Base-by-base conservation (phyloP, 1,140 invertebrate genomes). In the Leptestheria dahalacensis region DNA sequence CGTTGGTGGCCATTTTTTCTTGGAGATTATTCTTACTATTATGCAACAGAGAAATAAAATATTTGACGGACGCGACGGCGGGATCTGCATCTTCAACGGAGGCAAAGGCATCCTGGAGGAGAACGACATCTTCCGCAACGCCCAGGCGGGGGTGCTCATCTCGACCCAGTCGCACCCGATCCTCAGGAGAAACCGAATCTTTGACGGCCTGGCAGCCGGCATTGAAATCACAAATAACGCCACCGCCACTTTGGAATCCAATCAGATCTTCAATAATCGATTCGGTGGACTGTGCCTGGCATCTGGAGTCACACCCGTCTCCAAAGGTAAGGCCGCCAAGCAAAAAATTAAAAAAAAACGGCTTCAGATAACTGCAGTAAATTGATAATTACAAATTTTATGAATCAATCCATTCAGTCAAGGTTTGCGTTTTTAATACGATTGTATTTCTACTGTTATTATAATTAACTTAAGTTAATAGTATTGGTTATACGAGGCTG, bases 201-300 rank as follows among this genome's bases (percentile, higher is more conserved):
- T 95, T 73, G 95, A 98, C 75, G 95, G 95, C 2, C 77, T 93
- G 54, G 94, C 95, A 26, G 95, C 95, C 33, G 95, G 95, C 29
- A 91, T 99, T 50, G 95, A 99, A 76, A 97, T 99, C 61, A 99
- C 95, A 24, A 97, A 97, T 70, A 95, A 96, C 75, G 95, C 94
- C 25, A 97, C 91, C 18, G 95, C 94, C 47, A 62, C 61, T 20
- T 25, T 62, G 3, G 72, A 78, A 74, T 83, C 85, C 73, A 96
- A 97, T 81, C 91, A 97, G 77, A 95, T 99, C 71, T 99, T 98
- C 73, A 96, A 97, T 71, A 99, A 99, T 78, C 82, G 94, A 68
- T 99, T 98, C 76, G 95, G 94, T 68, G 95, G 95, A 48, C 74
- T 99, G 23, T 99, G 95, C 75, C 74, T 98, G 65, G 95, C 95